Conservation (phyloP, 2,888 invertebrate genomes). For the Monoplex corrugatus region DNA sequence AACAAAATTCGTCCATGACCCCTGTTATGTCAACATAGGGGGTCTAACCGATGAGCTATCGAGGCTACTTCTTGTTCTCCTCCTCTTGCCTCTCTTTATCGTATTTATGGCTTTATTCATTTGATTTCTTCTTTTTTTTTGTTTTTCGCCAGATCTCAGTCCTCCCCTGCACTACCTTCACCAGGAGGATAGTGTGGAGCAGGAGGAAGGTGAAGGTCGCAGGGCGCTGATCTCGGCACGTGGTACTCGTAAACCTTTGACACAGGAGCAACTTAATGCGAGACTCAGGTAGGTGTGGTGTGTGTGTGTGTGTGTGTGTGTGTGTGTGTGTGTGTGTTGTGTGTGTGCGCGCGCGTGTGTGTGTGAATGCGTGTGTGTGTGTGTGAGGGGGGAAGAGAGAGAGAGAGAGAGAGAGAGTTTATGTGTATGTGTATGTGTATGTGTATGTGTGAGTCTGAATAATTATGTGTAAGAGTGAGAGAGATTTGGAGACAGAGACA, state of each 20-base stretch:
- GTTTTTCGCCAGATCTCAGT: neutral
- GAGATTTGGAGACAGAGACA: no score
- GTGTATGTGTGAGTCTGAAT: no score
- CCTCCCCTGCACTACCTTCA: conserved; percentile 38
- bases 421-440: no score
- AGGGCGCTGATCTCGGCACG: neutral
- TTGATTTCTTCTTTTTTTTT: neutral
- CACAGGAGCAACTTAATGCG: neutral
- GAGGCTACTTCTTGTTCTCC: no score
- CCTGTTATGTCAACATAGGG: no score
- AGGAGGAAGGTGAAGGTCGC: neutral
- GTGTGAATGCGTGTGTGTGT: neutral
- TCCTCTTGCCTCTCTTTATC: neutral
- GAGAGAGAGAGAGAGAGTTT: no score
- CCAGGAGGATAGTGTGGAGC: conserved; percentile 31
- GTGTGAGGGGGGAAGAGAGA: no score
- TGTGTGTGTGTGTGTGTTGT: conserved; percentile 28
- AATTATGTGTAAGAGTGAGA: no score
- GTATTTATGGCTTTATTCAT: no score
- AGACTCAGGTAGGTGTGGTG: neutral
- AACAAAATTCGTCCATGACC: no score
- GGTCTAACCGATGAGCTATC: no score
- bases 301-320: conserved; percentile 20
- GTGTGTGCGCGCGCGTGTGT: neutral
- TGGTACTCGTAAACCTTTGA: neutral